Evolutionary conservation across 2,113 vertebrate species (phyloP).

Genomic region (Argyrosomus japonicus): DNA sequence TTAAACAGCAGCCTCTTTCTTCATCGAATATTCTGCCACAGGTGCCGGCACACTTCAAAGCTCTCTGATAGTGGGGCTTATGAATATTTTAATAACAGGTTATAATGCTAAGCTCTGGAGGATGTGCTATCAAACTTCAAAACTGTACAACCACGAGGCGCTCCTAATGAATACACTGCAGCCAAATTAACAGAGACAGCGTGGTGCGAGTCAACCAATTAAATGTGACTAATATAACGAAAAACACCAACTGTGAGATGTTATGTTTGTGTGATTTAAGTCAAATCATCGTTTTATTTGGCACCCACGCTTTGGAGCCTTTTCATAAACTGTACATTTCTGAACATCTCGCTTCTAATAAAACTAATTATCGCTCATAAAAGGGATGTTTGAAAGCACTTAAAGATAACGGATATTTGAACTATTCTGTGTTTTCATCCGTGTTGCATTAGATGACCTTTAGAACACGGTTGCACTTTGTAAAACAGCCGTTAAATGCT

Average conservation of each 20-base stretch:
- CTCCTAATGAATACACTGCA: conserved; percentile 17
- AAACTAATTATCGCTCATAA: background rate
- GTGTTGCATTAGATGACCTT: background rate
- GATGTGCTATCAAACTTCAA: conserved; percentile 47
- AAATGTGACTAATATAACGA: conserved; percentile 27
- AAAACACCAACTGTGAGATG: conserved; percentile 13
- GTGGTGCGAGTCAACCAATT: background rate
- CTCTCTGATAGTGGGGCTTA: conserved; percentile 16
- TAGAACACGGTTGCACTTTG: too few species aligned
- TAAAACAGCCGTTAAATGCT: background rate
- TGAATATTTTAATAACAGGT: conserved; percentile 65
- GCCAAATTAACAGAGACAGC: conserved; percentile 33
- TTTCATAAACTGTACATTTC: background rate
- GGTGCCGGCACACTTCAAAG: conserved; percentile 63
- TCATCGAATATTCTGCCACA: conserved; percentile 41
- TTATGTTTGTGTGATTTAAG: background rate
- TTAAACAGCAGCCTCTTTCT: conserved; percentile 32
- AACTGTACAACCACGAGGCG: conserved; percentile 20
- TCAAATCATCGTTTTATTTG: background rate
- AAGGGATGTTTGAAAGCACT: background rate
- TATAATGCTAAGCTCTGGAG: conserved; percentile 53
- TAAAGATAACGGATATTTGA: background rate
- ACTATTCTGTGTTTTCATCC: background rate
- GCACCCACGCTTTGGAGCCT: background rate
- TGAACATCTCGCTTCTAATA: background rate